Evolutionary conservation across 2,888 invertebrate genomes (phyloP).

Genomic region (Timema cristinae): DNA sequence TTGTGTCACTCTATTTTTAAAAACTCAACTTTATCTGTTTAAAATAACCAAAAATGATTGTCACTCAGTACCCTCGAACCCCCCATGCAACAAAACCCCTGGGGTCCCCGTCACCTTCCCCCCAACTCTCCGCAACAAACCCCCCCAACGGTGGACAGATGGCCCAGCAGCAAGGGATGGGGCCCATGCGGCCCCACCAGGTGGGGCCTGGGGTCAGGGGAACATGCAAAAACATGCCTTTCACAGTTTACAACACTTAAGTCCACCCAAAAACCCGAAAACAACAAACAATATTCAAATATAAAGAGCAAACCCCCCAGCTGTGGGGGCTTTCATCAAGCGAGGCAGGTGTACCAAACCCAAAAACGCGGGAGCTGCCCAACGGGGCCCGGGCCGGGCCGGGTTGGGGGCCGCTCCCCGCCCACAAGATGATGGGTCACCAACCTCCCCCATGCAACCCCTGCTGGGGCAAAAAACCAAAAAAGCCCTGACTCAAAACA

Average conservation of each 20-base stretch:
- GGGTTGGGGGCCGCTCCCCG: constrained; percentile 27
- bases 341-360: constrained; percentile 59
- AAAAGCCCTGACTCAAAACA: constrained; percentile 43
- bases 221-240: constrained; percentile 60
- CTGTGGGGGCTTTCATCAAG: constrained; percentile 92
- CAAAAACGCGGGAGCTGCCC: constrained; percentile 43
- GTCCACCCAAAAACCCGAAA: constrained; percentile 87
- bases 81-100: constrained; percentile 46
- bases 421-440: constrained; percentile 40
- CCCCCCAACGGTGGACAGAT: constrained; percentile 50
- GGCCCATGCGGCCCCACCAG: constrained; percentile 13
- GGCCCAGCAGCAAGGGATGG: constrained; percentile 42
- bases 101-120: constrained; percentile 44
- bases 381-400: constrained; percentile 45
- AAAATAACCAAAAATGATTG: too few species aligned
- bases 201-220: constrained; percentile 16
- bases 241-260: constrained; percentile 84
- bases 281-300: constrained; percentile 85
- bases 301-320: constrained; percentile 89
- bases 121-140: constrained; percentile 49
- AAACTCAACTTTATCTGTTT: too few species aligned
- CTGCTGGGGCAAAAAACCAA: constrained; percentile 45
- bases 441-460: constrained; percentile 33
- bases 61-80: constrained; percentile 42
- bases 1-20: too few species aligned